These are phyloP conservation scores for Carabus problematicus DNA, from an alignment of 2,888 invertebrate genomes.

Conservation along the genomic window DNA sequence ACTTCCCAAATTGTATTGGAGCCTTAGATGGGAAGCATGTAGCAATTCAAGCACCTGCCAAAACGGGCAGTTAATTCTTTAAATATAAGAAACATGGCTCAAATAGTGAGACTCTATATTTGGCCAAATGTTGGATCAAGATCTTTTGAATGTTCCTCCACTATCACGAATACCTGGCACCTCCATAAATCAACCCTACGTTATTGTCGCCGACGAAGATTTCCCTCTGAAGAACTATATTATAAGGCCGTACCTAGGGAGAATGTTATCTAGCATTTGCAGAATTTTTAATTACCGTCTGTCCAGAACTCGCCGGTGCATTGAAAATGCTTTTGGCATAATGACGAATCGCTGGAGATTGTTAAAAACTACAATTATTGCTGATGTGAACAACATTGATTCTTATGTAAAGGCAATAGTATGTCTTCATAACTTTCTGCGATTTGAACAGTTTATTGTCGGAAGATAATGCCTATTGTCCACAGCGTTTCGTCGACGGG, in stretches of 20 bases:
- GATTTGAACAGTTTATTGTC: neutral
- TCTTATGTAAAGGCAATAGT: conserved; percentile 46
- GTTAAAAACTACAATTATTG: conserved; percentile 45
- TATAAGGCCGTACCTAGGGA: conserved; percentile 48
- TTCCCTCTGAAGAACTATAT: conserved; percentile 47
- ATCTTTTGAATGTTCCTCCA: conserved; percentile 42
- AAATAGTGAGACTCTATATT: conserved; percentile 42
- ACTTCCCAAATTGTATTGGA: conserved; percentile 48
- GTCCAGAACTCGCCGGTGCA: conserved; percentile 45
- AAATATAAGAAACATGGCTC: conserved; percentile 34
- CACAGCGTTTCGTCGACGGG: conserved; percentile 44
- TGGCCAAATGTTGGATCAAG: conserved; percentile 42
- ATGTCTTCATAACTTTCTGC: conserved; percentile 44
- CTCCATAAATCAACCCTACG: conserved; percentile 40
- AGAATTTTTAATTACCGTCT: conserved; percentile 48
- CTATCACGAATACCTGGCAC: conserved; percentile 28
- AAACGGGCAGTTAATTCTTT: conserved; percentile 44
- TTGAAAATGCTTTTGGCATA: conserved; percentile 50
- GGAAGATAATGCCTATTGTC: conserved; percentile 41
- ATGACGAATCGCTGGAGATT: conserved; percentile 46
- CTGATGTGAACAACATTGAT: conserved; percentile 47
- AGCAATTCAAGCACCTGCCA: conserved; percentile 45
- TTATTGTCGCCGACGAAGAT: conserved; percentile 46
- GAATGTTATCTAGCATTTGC: conserved; percentile 41
- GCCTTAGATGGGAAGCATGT: conserved; percentile 45